A percentile compares a stretch with the other conserved stretches of the same genome.
These are phyloP conservation scores for Harmothoe impar DNA, from an alignment of 2,888 invertebrate genomes.

Conservation along the genomic window DNA sequence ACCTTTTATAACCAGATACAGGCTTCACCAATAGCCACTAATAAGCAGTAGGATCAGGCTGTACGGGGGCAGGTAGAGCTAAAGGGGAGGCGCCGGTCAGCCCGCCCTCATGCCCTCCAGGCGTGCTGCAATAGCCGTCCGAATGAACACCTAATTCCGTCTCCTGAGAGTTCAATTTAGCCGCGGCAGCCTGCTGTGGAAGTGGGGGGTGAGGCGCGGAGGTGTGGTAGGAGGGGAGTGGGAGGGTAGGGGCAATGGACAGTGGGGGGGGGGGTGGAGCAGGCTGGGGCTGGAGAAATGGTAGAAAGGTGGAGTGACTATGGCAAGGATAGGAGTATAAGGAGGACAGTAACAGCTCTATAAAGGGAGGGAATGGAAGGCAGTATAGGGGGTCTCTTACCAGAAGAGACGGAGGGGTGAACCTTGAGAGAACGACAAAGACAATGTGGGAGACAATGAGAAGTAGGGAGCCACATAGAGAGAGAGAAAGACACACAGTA, in stretches of 20 bases:
- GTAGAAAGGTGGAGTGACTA: too few relatives aligned
- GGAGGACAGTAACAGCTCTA: neutral
- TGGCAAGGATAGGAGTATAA: neutral
- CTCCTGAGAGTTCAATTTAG: constrained; percentile 16
- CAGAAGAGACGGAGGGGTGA: neutral
- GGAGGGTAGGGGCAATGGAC: too few relatives aligned
- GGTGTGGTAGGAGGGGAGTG: neutral
- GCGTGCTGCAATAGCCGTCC: constrained; percentile 4
- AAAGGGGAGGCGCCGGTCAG: neutral
- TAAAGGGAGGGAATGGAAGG: neutral
- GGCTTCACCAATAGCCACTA: too few relatives aligned
- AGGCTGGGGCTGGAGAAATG: neutral
- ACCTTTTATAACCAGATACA: too few relatives aligned
- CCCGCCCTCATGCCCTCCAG: neutral
- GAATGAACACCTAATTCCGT: constrained; percentile 12
- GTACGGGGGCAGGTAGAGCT: too few relatives aligned
- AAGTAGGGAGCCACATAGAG: too few relatives aligned
- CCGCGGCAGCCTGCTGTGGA: neutral
- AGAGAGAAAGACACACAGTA: too few relatives aligned
- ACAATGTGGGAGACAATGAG: neutral
- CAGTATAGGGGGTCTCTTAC: too few relatives aligned
- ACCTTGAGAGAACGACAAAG: too few relatives aligned
- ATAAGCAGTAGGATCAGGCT: too few relatives aligned
- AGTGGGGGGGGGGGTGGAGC: neutral
- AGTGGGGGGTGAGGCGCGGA: neutral